Percentiles rank a stretch among this genome's conserved stretches.
phyloP scores from a whole-genome alignment of 2,888 invertebrate species.

The Pammene fasciana region DNA sequence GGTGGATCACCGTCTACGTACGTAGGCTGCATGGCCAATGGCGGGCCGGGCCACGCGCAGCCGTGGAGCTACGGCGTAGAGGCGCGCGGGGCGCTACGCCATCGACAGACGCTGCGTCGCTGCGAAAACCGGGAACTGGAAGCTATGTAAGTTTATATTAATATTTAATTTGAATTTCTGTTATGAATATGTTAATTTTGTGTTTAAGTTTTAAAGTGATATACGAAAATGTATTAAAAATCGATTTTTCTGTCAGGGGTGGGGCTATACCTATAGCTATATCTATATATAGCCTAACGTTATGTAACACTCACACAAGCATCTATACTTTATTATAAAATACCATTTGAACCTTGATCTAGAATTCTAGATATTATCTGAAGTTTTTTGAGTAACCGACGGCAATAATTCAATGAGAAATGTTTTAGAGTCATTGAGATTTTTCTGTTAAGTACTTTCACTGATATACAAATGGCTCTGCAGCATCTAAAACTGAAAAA shows the following conservation, averaged over 20 bases:
- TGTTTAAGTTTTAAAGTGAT: background rate
- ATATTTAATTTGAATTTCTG: constrained; percentile 27
- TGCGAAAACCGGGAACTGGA: constrained; percentile 75
- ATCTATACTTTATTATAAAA: background rate
- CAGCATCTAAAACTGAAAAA: no score
- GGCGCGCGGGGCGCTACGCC: constrained; percentile 73
- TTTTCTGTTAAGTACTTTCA: no score
- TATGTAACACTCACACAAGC: constrained; percentile 40
- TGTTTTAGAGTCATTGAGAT: no score
- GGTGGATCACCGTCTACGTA: constrained; percentile 67
- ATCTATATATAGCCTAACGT: constrained; percentile 45
- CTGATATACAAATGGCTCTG: no score
- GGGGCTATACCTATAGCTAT: constrained; percentile 41
- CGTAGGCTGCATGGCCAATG: constrained; percentile 70
- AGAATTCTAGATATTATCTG: background rate
- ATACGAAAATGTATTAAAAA: constrained; percentile 1
- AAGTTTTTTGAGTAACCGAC: background rate
- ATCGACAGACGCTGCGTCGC: constrained; percentile 78
- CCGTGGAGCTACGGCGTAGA: constrained; percentile 67
- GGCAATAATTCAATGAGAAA: background rate
- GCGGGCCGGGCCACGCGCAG: constrained; percentile 72
- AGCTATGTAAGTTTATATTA: constrained; percentile 71
- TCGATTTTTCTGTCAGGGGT: constrained; percentile 27
- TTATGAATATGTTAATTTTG: background rate
- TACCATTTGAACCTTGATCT: background rate